Evolutionary conservation across 2,888 invertebrate species (phyloP), one percentile per base, ranked within the genome.

Genomic region (Amphipyra tragopoginis): DNA sequence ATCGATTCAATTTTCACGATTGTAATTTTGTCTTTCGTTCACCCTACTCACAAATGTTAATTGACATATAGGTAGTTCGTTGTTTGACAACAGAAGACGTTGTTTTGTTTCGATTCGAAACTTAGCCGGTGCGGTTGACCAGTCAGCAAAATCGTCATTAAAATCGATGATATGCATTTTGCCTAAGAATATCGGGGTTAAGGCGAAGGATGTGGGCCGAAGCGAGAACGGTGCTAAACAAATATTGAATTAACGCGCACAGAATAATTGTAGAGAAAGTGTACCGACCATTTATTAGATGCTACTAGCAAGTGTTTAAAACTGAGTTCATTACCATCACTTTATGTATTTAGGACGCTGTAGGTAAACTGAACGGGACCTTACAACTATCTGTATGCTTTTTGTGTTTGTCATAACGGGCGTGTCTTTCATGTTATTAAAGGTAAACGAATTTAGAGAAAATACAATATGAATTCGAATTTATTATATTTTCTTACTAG

Each of bases 191-290:
- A 79, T 77, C 70, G 75, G 71, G 85, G 80, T 80, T 67, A 88
- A 89, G 87, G 86, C 86, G 83, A 86, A 88, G 86, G 88, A 89
- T 90, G 87, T 91, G 81, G 89, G 90, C 86, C 90, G 85, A 59
- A 76, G 68, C 75, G 72, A 77, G 80, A 88, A 88, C 86, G 82
- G 87, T 86, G 91, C 84, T 91, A 89, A 90, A 87, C 89, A 86
- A 94, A 94, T 93, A 93, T 94, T 93, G 90, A 92, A 91, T 89
- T 91, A 92, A 91, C 93, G 89, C 85, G 88, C 78, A 83, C 89
- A 72, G 90, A 93, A 93, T 93, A 90, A 93, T 91, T 91, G 90
- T 80, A 79, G 92, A 90, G 93, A 94, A 93, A 93, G 93, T 75
- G 79, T 75, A 69, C 65, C 63, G 54, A 71, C 62, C 68, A 79